Conservation (phyloP, 2,113 vertebrate genomes). For the Rhea pennata region DNA sequence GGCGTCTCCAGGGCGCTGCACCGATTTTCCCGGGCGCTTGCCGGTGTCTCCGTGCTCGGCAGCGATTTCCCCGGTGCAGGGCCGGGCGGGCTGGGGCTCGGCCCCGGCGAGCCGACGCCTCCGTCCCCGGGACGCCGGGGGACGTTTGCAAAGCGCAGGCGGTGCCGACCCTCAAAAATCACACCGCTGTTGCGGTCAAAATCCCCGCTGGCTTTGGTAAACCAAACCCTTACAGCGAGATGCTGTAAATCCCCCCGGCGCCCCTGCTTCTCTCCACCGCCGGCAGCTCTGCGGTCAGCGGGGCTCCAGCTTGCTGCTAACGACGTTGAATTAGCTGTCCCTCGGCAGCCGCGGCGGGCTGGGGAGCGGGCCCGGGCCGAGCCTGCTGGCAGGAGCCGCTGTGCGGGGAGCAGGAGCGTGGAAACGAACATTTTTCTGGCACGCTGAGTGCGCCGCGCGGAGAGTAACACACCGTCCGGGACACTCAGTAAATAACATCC, state of each 20-base stretch:
- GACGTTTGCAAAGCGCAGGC: too few species aligned
- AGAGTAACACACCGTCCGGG: neutral
- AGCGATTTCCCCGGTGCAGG: too few species aligned
- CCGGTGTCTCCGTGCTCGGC: too few species aligned
- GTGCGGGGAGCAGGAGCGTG: neutral
- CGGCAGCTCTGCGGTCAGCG: neutral
- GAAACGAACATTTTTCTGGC: neutral
- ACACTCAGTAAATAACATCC: neutral
- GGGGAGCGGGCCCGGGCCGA: neutral
- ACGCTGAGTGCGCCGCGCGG: neutral
- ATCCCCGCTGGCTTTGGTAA: neutral
- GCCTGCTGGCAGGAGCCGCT: neutral
- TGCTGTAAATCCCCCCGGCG: neutral
- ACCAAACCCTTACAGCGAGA: neutral
- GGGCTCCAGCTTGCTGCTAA: rapidly evolving
- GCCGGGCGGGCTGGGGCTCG: too few species aligned
- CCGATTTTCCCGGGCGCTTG: too few species aligned
- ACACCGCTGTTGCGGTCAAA: rapidly evolving
- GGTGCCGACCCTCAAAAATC: neutral
- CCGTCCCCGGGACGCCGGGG: too few species aligned
- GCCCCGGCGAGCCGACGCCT: too few species aligned
- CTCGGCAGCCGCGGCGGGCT: neutral
- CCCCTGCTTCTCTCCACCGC: neutral
- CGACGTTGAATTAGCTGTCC: neutral
- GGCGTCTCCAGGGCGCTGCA: too few species aligned